phyloP scores from a whole-genome alignment of 2,888 invertebrate genomes.

The Eilema depressum region DNA sequence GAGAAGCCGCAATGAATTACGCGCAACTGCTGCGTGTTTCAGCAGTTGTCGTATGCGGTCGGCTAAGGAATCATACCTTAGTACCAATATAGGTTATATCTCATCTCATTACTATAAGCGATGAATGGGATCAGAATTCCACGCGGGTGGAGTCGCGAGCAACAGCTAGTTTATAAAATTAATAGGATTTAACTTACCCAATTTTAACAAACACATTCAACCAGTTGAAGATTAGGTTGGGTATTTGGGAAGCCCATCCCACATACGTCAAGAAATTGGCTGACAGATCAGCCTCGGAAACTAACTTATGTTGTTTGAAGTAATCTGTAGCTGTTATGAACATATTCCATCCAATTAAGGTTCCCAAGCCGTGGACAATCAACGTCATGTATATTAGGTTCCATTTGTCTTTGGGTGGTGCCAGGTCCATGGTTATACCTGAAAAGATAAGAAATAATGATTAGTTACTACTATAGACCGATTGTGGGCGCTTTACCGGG shows the following conservation, averaged over 20 bases:
- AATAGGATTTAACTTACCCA: conserved; percentile 88
- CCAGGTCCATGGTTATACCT: conserved; percentile 89
- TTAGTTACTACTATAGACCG: not conserved
- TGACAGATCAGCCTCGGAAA: conserved; percentile 86
- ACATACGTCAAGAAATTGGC: conserved; percentile 94
- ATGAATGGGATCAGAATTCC: no score
- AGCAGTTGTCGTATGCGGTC: no score
- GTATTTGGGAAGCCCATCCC: conserved; percentile 96
- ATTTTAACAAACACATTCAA: conserved; percentile 95
- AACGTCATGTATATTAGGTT: conserved; percentile 95
- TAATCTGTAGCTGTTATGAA: conserved; percentile 98
- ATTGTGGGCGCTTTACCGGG: no score
- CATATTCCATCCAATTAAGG: conserved; percentile 99
- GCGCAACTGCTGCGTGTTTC: no score
- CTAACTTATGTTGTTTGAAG: conserved; percentile 95
- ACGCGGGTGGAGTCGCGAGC: no score
- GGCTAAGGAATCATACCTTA: no score
- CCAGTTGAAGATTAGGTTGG: conserved; percentile 98
- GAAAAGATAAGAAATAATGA: not conserved
- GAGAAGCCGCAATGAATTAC: no score
- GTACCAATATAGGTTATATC: no score
- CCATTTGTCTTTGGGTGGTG: conserved; percentile 92
- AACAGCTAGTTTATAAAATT: no score
- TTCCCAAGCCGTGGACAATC: conserved; percentile 97
- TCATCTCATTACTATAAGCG: no score